Percentiles rank a stretch among this genome's conserved stretches.
Conservation (phyloP, 2,113 vertebrate species). For the Datnioides undecimradiatus region DNA sequence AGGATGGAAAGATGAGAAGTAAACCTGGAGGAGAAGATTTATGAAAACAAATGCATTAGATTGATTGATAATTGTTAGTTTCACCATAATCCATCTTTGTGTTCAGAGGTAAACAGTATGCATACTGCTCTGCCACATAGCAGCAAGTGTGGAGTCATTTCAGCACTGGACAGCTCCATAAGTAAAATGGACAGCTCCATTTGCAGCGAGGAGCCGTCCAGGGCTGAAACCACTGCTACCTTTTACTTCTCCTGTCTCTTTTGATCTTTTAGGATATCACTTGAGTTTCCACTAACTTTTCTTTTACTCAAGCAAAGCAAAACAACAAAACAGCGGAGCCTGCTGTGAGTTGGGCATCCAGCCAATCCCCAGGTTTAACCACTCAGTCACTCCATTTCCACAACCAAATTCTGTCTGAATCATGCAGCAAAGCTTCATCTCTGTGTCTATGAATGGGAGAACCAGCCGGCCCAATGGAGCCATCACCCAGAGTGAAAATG, state of each 20-base stretch:
- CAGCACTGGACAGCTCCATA: slow-evolving; percentile 46
- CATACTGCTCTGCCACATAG: not conserved
- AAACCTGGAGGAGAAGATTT: slow-evolving; percentile 56
- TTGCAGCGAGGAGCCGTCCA: slow-evolving; percentile 51
- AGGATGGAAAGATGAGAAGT: slow-evolving; percentile 49
- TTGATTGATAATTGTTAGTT: not conserved
- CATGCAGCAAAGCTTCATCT: slow-evolving; percentile 41
- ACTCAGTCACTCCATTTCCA: slow-evolving; percentile 36
- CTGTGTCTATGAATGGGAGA: slow-evolving; percentile 68
- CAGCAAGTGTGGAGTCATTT: not conserved
- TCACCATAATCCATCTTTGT: not conserved
- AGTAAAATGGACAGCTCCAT: slow-evolving; percentile 17
- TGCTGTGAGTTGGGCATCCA: slow-evolving; percentile 42
- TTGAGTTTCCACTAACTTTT: not conserved
- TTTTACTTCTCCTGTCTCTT: not conserved
- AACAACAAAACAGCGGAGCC: slow-evolving; percentile 37
- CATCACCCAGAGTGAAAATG: slow-evolving; percentile 51
- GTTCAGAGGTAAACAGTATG: not conserved
- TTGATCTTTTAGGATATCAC: not conserved
- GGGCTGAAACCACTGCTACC: slow-evolving; percentile 35
- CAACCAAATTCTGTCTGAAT: slow-evolving; percentile 39
- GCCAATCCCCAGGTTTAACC: slow-evolving; percentile 43
- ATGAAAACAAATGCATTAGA: slow-evolving; percentile 19
- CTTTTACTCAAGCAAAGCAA: slow-evolving; percentile 30
- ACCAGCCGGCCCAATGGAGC: slow-evolving; percentile 56